Percentiles rank a stretch among this genome's conserved stretches.
Evolutionary conservation across 2,797 vertebrate genomes (phyloP).

Genomic region (Sebastes itinus): DNA sequence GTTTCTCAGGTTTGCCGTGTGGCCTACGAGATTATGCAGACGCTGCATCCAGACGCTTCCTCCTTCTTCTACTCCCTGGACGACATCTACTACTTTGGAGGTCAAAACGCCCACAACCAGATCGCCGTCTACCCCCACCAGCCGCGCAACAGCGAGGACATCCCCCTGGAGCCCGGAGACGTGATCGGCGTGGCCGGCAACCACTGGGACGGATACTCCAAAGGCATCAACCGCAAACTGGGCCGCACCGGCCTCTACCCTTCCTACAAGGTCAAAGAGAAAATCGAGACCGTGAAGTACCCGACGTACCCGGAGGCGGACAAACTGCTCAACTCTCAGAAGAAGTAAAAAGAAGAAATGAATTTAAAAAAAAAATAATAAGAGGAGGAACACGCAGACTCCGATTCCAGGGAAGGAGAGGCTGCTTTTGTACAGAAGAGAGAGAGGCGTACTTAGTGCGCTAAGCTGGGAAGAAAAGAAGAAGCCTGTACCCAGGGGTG

Average conservation of each 20-base stretch:
- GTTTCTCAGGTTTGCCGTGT: slow-evolving; percentile 92
- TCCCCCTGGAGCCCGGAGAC: slow-evolving; percentile 95
- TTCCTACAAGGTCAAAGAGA: slow-evolving; percentile 98
- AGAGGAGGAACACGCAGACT: slow-evolving; percentile 61
- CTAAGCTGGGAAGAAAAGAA: slow-evolving; percentile 61
- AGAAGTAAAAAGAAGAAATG: slow-evolving; percentile 65
- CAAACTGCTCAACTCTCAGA: slow-evolving; percentile 84
- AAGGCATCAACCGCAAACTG: slow-evolving; percentile 96
- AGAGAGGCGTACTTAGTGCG: slow-evolving; percentile 45
- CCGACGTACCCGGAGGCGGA: slow-evolving; percentile 96
- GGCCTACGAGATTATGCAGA: slow-evolving; percentile 99
- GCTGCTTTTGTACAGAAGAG: slow-evolving; percentile 76
- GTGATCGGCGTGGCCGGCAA: slow-evolving; percentile 97
- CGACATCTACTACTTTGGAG: slow-evolving; percentile 99
- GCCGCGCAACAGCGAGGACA: slow-evolving; percentile 91
- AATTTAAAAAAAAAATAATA: slow-evolving; percentile 17
- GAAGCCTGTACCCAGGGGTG: slow-evolving; percentile 59
- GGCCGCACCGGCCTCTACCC: slow-evolving; percentile 97
- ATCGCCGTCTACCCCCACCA: slow-evolving; percentile 94
- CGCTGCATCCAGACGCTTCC: slow-evolving; percentile 95
- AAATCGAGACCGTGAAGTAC: slow-evolving; percentile 97
- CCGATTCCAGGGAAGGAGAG: slow-evolving; percentile 71
- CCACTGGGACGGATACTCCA: slow-evolving; percentile 98
- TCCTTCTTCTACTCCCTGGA: slow-evolving; percentile 96
- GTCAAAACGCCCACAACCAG: slow-evolving; percentile 98